phyloP scores from a whole-genome alignment of 2,888 invertebrate genomes.

The Eupeodes latifasciatus region DNA sequence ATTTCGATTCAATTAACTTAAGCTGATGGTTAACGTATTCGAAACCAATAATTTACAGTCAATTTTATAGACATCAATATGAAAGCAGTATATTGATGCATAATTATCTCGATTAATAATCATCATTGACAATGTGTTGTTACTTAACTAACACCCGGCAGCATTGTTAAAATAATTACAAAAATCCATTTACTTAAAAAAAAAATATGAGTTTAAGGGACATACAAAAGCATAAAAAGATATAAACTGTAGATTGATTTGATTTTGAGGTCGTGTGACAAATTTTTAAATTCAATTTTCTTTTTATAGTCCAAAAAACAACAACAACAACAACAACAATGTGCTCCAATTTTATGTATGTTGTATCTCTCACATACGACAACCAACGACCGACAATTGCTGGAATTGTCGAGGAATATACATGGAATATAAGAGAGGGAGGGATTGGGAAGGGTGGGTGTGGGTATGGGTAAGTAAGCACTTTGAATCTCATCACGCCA shows the following conservation, averaged over 20 bases:
- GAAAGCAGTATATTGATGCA: conserved; percentile 24
- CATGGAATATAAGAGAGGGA: neutral
- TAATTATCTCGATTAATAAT: conserved; percentile 65
- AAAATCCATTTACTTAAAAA: conserved; percentile 61
- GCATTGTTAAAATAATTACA: conserved; percentile 20
- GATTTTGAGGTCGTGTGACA: conserved; percentile 70
- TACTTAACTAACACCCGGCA: neutral
- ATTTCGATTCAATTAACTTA: conserved; percentile 65
- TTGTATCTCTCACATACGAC: conserved; percentile 43
- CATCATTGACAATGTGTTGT: conserved; percentile 22
- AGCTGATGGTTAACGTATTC: conserved; percentile 61
- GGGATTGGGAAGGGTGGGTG: too few species aligned
- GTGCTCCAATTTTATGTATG: conserved; percentile 29
- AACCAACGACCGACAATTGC: neutral
- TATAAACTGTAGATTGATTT: conserved; percentile 21
- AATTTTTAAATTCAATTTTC: conserved; percentile 69
- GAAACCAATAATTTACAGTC: conserved; percentile 50
- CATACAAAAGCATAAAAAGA: neutral
- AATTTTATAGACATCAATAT: conserved; percentile 41
- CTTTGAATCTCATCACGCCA: conserved; percentile 62
- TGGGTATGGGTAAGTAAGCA: conserved; percentile 37
- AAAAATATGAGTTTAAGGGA: conserved; percentile 4
- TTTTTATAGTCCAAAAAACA: conserved; percentile 4
- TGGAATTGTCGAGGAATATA: neutral
- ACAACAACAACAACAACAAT: neutral